Evolutionary conservation across 2,888 invertebrate species (phyloP).

Genomic region (Belgica antarctica): DNA sequence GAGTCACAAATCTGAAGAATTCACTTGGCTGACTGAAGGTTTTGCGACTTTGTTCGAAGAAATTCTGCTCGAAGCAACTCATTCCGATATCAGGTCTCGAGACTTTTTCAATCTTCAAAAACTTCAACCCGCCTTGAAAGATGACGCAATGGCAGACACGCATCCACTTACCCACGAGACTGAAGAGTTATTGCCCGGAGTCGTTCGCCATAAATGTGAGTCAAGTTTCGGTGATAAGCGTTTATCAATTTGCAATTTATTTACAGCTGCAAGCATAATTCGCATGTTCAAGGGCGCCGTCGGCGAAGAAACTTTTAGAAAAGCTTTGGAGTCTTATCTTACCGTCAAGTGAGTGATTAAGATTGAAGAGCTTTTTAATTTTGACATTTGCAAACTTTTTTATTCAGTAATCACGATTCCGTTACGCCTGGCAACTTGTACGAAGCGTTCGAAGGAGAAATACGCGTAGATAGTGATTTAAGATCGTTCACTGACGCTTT

Average conservation of each 20-base stretch:
- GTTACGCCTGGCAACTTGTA: slow-evolving; percentile 16
- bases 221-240: too few relatives aligned
- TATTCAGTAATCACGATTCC: neutral
- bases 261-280: slow-evolving; percentile 27
- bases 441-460: slow-evolving; percentile 13
- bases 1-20: neutral
- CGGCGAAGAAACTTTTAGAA: slow-evolving; percentile 22
- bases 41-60: slow-evolving; percentile 23
- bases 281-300: slow-evolving; percentile 24
- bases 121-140: slow-evolving; percentile 8
- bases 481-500: slow-evolving; percentile 11
- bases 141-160: neutral
- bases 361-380: too few relatives aligned
- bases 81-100: neutral
- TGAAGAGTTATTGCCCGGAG: neutral
- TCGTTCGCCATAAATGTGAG: slow-evolving; percentile 33
- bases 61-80: neutral
- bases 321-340: slow-evolving; percentile 1
- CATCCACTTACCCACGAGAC: slow-evolving; percentile 23
- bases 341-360: neutral
- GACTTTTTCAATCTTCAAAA: neutral
- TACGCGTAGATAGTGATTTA: neutral
- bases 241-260: neutral
- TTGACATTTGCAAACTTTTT: neutral
- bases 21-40: slow-evolving; percentile 33